A percentile compares a stretch with the other conserved stretches of the same genome.
phyloP scores from a whole-genome alignment of 1,140 invertebrate species.

The Elymnias hypermnestra region DNA sequence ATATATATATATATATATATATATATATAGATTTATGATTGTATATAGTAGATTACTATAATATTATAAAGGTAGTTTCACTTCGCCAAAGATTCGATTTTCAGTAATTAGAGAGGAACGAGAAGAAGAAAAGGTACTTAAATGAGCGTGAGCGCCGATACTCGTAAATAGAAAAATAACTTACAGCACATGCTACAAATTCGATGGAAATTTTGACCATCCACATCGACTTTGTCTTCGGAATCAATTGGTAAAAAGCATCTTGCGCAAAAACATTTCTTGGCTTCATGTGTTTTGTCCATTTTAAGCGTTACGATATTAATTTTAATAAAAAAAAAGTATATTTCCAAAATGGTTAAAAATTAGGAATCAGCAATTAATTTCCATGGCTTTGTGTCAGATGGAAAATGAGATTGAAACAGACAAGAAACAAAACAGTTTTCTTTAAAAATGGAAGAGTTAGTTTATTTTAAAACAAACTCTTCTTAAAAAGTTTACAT shows the following conservation, averaged over 20 bases:
- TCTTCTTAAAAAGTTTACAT: too few relatives aligned
- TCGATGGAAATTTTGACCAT: conserved; percentile 58
- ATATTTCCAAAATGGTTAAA: conserved; percentile 17
- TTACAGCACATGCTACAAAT: conserved; percentile 65
- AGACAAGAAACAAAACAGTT: conserved; percentile 9
- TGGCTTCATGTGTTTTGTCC: conserved; percentile 47
- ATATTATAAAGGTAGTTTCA: too few relatives aligned
- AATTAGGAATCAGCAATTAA: conserved; percentile 39
- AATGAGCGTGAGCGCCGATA: too few relatives aligned
- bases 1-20: too few relatives aligned
- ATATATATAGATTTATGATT: too few relatives aligned
- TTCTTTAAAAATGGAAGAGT: conserved; percentile 8
- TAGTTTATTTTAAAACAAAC: background rate
- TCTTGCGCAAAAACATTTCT: conserved; percentile 60
- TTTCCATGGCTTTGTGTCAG: conserved; percentile 20
- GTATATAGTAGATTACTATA: too few relatives aligned
- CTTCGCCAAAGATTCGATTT: too few relatives aligned
- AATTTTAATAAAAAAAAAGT: conserved; percentile 25
- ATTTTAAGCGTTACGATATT: conserved; percentile 34
- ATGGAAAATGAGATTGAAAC: background rate
- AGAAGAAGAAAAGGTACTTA: too few relatives aligned
- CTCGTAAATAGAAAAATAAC: too few relatives aligned
- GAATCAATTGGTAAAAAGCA: conserved; percentile 54
- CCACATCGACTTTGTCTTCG: conserved; percentile 57
- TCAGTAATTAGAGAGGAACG: too few relatives aligned